Percentiles rank a stretch among this genome's conserved stretches.
Conservation (phyloP, 2,113 vertebrate species). For the Rhinichthys klamathensis region DNA sequence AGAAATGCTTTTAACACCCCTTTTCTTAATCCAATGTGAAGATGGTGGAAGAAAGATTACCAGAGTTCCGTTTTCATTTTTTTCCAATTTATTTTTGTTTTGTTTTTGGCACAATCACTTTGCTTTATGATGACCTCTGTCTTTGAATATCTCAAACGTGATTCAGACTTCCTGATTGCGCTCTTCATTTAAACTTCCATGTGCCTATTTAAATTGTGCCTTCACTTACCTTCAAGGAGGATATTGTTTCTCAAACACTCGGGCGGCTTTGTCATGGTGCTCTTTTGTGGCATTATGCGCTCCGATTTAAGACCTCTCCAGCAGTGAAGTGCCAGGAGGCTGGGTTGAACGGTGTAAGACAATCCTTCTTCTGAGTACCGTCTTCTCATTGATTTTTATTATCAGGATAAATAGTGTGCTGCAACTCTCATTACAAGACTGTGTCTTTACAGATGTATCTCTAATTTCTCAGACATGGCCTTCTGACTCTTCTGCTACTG, state of each 20-base stretch:
- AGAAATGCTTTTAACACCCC: neutral
- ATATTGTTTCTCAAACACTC: constrained; percentile 16
- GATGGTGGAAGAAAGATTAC: neutral
- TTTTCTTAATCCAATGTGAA: neutral
- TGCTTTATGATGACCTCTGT: neutral
- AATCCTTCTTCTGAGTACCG: neutral
- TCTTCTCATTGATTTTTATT: constrained; percentile 9
- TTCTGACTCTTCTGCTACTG: neutral
- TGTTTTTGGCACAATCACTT: neutral
- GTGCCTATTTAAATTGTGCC: neutral
- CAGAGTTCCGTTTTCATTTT: neutral
- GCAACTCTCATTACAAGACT: constrained; percentile 3
- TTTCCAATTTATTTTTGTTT: neutral
- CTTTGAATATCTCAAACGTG: neutral
- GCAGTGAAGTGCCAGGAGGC: neutral
- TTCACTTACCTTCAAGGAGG: neutral
- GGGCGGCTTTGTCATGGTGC: neutral
- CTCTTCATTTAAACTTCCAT: neutral
- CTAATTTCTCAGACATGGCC: constrained; percentile 8
- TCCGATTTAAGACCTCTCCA: neutral
- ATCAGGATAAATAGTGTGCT: constrained; percentile 23
- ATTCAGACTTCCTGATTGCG: neutral
- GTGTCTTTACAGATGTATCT: constrained; percentile 2
- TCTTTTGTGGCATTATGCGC: neutral
- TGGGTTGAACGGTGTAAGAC: neutral